Conservation (phyloP, 1,140 invertebrate species). For the Bombus pascuorum region DNA sequence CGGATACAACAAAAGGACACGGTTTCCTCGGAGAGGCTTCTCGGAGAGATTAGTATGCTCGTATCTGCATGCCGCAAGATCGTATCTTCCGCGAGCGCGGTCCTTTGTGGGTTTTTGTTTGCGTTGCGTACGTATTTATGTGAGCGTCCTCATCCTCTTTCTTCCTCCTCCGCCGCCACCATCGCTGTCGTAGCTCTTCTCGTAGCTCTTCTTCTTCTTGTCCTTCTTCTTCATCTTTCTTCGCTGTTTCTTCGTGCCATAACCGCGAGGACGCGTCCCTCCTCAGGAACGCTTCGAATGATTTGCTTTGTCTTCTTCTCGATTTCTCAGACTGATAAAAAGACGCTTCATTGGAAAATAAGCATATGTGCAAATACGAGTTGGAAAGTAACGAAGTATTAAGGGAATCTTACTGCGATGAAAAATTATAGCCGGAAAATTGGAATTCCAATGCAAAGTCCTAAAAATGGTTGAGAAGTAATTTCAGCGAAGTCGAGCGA, state of each 20-base stretch:
- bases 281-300: conserved; percentile 20
- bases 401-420: too few relatives aligned
- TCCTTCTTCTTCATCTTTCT: conserved; percentile 25
- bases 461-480: background rate
- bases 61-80: conserved; percentile 81
- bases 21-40: conserved; percentile 61
- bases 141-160: conserved; percentile 72
- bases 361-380: too few relatives aligned
- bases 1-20: conserved; percentile 63
- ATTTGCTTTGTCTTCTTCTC: conserved; percentile 42
- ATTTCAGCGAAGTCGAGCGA: background rate
- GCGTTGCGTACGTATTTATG: conserved; percentile 80
- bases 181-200: conserved; percentile 35
- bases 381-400: too few relatives aligned
- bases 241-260: background rate
- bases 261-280: too few relatives aligned
- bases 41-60: conserved; percentile 79
- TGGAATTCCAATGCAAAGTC: background rate
- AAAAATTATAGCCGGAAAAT: too few relatives aligned
- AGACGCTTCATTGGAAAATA: too few relatives aligned
- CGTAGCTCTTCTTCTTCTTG: conserved; percentile 25
- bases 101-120: conserved; percentile 80
- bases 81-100: conserved; percentile 79
- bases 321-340: too few relatives aligned
- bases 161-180: conserved; percentile 44